Conservation (phyloP, 2,113 vertebrate genomes). For the Cisticola juncidis region DNA sequence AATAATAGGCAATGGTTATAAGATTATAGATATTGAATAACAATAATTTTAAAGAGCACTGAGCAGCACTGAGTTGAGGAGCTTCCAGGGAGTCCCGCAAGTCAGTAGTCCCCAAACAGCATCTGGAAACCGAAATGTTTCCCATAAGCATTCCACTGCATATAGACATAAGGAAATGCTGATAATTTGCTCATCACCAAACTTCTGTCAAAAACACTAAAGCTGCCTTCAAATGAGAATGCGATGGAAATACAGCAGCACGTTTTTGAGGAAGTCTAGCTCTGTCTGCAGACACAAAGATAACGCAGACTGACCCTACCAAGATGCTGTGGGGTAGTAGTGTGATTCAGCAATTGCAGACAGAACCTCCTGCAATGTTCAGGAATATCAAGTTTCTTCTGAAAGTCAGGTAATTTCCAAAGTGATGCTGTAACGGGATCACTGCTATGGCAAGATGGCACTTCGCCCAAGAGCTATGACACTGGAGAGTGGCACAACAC, state of each 20-base stretch:
- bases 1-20: background rate
- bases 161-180: background rate
- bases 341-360: background rate
- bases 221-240: background rate
- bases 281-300: background rate
- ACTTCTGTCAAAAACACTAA: background rate
- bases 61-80: background rate
- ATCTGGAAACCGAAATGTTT: background rate
- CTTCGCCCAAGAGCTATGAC: background rate
- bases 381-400: background rate
- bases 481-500: background rate
- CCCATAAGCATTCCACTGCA: background rate
- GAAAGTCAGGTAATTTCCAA: background rate
- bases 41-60: background rate
- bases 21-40: background rate
- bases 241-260: background rate
- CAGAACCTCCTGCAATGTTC: background rate
- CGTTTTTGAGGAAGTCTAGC: conserved; percentile 33
- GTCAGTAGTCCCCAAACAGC: background rate
- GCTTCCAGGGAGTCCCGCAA: background rate
- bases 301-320: background rate
- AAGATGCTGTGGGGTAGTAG: background rate
- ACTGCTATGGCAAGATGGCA: rapidly evolving
- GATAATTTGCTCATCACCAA: background rate
- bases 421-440: background rate